Evolutionary conservation across 1,140 invertebrate species (phyloP).

Genomic region (Hesperophylax magnus): DNA sequence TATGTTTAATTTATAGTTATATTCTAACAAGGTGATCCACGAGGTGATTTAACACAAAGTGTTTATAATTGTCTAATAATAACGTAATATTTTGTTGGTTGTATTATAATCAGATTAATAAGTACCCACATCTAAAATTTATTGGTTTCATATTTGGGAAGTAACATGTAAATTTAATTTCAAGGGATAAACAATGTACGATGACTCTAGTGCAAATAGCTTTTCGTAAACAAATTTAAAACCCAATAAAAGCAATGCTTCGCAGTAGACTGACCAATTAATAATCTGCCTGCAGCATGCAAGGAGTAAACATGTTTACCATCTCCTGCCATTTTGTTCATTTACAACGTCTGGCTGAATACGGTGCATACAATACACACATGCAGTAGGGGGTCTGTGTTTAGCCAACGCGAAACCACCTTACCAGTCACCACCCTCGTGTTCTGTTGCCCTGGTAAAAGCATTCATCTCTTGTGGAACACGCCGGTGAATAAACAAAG

Average conservation of each 20-base stretch:
- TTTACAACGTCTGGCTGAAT: conserved; percentile 46
- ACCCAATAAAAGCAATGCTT: too few species aligned
- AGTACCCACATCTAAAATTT: too few species aligned
- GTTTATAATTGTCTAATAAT: too few species aligned
- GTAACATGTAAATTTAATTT: too few species aligned
- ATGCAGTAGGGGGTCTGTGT: conserved; percentile 1
- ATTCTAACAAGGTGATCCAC: too few species aligned
- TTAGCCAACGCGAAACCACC: not conserved
- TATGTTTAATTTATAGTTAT: too few species aligned
- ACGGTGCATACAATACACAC: conserved; percentile 11
- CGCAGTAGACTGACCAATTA: too few species aligned
- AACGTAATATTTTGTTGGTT: too few species aligned
- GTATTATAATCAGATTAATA: too few species aligned
- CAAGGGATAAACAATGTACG: too few species aligned
- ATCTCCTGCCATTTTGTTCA: conserved; percentile 1
- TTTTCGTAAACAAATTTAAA: conserved; percentile 21
- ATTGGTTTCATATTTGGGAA: too few species aligned
- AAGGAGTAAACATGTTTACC: conserved; percentile 56
- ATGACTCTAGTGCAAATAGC: not conserved
- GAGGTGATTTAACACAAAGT: too few species aligned
- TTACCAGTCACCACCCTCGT: conserved; percentile 4
- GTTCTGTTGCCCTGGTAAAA: conserved; percentile 41
- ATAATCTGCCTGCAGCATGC: conserved; percentile 18
- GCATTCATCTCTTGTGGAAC: conserved; percentile 44
- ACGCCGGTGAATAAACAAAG: conserved; percentile 38